A percentile compares a stretch with the other conserved stretches of the same genome.
Evolutionary conservation across 2,888 invertebrate species (phyloP).

Genomic region (Drosophila neotestacea): DNA sequence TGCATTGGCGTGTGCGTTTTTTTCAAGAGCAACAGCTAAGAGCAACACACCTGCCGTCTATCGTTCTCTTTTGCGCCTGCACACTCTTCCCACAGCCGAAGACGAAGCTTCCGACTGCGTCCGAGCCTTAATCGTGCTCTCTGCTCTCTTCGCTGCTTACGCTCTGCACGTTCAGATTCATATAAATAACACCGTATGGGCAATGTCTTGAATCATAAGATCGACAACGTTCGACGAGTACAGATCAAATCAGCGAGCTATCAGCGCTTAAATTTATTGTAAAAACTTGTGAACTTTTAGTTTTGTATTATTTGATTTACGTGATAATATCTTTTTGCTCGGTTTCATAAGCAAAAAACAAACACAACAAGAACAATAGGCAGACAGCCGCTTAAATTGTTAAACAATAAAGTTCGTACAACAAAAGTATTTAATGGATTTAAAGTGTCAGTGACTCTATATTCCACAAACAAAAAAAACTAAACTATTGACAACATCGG

Average conservation of each 20-base stretch:
- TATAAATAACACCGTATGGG: constrained; percentile 64
- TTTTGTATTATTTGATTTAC: constrained; percentile 39
- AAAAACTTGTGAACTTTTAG: constrained; percentile 40
- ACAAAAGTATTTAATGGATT: constrained; percentile 70
- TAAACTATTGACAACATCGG: constrained; percentile 39
- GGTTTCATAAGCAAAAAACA: constrained; percentile 46
- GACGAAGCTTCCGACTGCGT: constrained; percentile 82
- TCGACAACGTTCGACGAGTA: constrained; percentile 84
- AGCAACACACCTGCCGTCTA: constrained; percentile 70
- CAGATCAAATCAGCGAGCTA: constrained; percentile 63
- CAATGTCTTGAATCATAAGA: constrained; percentile 84
- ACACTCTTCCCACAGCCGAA: constrained; percentile 31
- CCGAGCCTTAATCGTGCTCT: constrained; percentile 17
- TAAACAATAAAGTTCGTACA: constrained; percentile 62
- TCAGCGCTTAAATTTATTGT: constrained; percentile 22
- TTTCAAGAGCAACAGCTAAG: constrained; percentile 66
- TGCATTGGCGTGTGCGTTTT: constrained; percentile 27
- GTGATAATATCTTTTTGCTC: constrained; percentile 39
- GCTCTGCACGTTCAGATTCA: constrained; percentile 49
- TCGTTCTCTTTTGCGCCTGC: constrained; percentile 58
- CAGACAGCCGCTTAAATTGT: constrained; percentile 53
- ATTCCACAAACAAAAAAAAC: constrained; percentile 26
- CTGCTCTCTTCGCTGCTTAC: constrained; percentile 17
- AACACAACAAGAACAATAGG: constrained; percentile 48
- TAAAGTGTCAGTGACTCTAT: constrained; percentile 84